Base-by-base conservation (phyloP, 2,797 vertebrate species). In the Nyctibius grandis region DNA sequence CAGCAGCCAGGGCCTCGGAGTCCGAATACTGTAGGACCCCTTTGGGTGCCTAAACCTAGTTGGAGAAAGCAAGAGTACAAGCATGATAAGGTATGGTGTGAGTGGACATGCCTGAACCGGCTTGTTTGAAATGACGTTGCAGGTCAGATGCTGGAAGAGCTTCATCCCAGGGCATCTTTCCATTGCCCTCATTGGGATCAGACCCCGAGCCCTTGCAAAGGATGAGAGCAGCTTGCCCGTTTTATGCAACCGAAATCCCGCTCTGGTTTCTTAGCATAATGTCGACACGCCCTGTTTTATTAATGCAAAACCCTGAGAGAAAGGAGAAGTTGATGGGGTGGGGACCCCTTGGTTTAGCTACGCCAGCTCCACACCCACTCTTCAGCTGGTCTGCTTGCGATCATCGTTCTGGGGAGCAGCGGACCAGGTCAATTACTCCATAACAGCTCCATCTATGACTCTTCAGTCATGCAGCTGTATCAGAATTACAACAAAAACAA, bases 341-440 rank as follows among this genome's bases (percentile, higher is more conserved):
- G 94, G 60, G 93, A 95, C 44, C 76, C 96, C 85, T 93, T 45
- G 89, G 89, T 59, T 69, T 34, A 82, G 72, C 68, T 18, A 2
- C 11, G 75, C 91, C 94, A 88, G 89, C 79, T 90, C 77, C 93
- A 60, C 94, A 60, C 85, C 95, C 94, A 85, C 53, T 81, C 95
- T 38, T 95, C 96, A 96, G 91, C 95, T 95, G 96, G 89, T 69
- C 91, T 57, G 78, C 93, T 93, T 70, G 75, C 19, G 83, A 8
- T 93, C 75, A 70, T 77, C 20, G 0, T 57, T 28, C 93, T 13
- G 68, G 89, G 85, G 87, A 89, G 77, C 84, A 5, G 80, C 38
- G 0, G 70, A 60, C 45, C 42, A 31, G 88, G 90, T 77, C 90
- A 76, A 86, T 92, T 79, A 72, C 76, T 88, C 67, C 88, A 4